phyloP scores from a whole-genome alignment of 1,140 invertebrate species.

The Hycleus cichorii region DNA sequence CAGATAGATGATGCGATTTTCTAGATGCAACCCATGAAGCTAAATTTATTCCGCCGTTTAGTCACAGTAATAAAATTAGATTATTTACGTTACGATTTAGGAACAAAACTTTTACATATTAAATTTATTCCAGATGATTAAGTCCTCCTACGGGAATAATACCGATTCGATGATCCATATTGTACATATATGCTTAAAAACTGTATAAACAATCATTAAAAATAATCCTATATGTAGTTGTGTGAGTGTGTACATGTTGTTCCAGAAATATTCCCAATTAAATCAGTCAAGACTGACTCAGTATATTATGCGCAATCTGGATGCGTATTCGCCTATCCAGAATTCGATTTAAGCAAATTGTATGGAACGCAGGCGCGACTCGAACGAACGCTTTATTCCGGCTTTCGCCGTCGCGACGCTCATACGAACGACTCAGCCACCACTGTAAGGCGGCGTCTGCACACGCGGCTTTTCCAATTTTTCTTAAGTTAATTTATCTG shows the following conservation, averaged over 20 bases:
- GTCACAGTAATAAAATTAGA: background rate
- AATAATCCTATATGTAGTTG: conserved; percentile 10
- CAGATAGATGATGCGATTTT: too few relatives aligned
- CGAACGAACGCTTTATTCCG: conserved; percentile 26
- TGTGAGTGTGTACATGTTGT: conserved; percentile 3
- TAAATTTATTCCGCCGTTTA: background rate
- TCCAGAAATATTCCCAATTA: conserved; percentile 25
- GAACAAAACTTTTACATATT: background rate
- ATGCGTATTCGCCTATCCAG: conserved; percentile 1
- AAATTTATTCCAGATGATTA: too few relatives aligned
- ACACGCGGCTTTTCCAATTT: conserved; percentile 28
- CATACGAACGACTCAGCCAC: conserved; percentile 42
- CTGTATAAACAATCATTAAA: conserved; percentile 20
- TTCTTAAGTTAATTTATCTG: conserved; percentile 27
- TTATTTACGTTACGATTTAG: background rate
- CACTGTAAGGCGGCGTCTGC: conserved; percentile 38
- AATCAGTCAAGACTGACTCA: conserved; percentile 10
- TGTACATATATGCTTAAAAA: conserved; percentile 10
- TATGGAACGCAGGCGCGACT: conserved; percentile 17
- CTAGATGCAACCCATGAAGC: background rate
- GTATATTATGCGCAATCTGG: conserved; percentile 25
- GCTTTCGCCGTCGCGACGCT: conserved; percentile 37
- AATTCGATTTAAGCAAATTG: background rate
- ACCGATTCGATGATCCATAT: background rate
- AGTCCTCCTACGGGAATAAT: background rate